Base-by-base conservation (phyloP, 1,140 invertebrate species). In the Apis florea region DNA sequence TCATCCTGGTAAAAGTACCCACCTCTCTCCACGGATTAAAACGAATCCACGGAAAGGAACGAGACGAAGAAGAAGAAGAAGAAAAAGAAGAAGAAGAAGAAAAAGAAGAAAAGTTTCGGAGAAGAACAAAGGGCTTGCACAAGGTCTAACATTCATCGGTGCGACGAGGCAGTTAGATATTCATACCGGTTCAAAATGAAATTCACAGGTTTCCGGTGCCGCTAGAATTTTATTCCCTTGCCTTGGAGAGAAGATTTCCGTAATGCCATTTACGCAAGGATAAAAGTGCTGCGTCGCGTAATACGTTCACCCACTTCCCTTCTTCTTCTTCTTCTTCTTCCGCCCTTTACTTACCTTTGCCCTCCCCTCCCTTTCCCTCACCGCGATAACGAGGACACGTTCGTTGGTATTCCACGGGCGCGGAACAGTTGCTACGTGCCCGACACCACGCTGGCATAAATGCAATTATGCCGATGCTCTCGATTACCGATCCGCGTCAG, bases 401-500 rank as follows among this genome's bases (percentile, higher is more conserved):
- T 91, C 85, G 88, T 90, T 90, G 89, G 85, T 89, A 91, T 90
- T 91, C 89, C 63, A 83, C 31, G 75, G 75, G 82, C 71, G 24
- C 15, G 83, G 80, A 84, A 86, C 83, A 87, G 75, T 79, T 69
- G 54, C 69, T 86, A 91, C 90, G 90, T 91, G 90, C 85, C 67
- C 81, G 82, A 85, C 87, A 74, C 84, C 54, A 63, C 72, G 76
- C 82, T 71, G 85, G 86, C n/a, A n/a, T 83, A 91, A 90, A 91
- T 88, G 86, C 89, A 91, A 91, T 91, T 91, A 91, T 85, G 73
- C 71, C 89, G 78, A 89, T 88, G 85, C 86, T 91, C 90, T 90
- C 89, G 90, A 91, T 91, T 91, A 90, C 90, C 81, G 88, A 88
- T 88, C 88, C 85, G 76, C 86, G 89, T 91, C 89, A 91, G 89